Percentiles rank a stretch among this genome's conserved stretches.
phyloP scores from a whole-genome alignment of 1,140 invertebrate species.

The Bilobella aurantiaca region DNA sequence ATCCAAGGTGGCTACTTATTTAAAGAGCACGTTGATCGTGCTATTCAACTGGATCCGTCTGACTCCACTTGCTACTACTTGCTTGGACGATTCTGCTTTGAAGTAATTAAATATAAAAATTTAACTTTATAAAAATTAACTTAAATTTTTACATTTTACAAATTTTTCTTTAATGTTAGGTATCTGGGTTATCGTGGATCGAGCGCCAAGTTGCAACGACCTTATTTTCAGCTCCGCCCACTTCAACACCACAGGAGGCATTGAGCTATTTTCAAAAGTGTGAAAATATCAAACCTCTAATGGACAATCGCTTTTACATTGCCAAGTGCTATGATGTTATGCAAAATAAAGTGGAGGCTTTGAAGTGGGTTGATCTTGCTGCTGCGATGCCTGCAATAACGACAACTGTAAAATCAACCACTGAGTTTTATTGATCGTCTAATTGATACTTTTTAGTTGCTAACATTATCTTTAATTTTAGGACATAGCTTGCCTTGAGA shows the following conservation, averaged over 20 bases:
- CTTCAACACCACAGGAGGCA: slow-evolving; percentile 54
- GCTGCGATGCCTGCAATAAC: slow-evolving; percentile 38
- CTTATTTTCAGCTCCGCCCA: slow-evolving; percentile 56
- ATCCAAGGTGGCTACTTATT: slow-evolving; percentile 57
- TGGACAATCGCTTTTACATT: slow-evolving; percentile 59
- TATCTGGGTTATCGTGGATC: slow-evolving; percentile 55
- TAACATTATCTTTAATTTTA: too few relatives aligned
- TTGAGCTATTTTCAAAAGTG: slow-evolving; percentile 53
- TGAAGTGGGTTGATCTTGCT: slow-evolving; percentile 49
- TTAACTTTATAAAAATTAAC: background rate
- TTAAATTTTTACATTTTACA: slow-evolving; percentile 5
- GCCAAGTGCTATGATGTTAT: slow-evolving; percentile 56
- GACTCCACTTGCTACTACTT: slow-evolving; percentile 59
- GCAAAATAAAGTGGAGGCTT: slow-evolving; percentile 46
- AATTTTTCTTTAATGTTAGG: slow-evolving; percentile 39
- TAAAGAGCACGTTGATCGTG: slow-evolving; percentile 60
- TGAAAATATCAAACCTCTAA: slow-evolving; percentile 53
- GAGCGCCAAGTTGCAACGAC: slow-evolving; percentile 60
- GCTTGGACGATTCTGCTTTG: slow-evolving; percentile 57
- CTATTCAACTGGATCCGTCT: slow-evolving; percentile 52
- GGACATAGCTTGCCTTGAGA: too few relatives aligned
- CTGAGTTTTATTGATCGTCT: too few relatives aligned
- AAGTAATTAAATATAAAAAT: too few relatives aligned
- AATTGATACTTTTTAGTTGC: too few relatives aligned
- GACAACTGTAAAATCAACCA: slow-evolving; percentile 45